Evolutionary conservation across 2,113 vertebrate species (phyloP).

Genomic region (Microtus montanus): DNA sequence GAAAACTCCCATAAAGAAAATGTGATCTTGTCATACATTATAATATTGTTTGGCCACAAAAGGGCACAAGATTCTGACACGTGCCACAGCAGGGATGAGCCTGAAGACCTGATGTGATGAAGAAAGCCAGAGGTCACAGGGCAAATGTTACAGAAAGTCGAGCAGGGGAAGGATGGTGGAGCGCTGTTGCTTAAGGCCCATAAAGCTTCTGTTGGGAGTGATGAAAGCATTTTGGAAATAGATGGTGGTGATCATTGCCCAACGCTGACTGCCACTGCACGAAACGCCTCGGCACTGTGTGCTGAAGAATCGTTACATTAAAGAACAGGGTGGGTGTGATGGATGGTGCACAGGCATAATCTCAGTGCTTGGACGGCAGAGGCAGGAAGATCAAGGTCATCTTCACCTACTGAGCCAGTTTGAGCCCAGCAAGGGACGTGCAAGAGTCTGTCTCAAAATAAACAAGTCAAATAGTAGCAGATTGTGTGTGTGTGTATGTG

Average conservation of each 20-base stretch:
- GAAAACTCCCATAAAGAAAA: background rate
- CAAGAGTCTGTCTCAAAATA: background rate
- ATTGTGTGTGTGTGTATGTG: background rate
- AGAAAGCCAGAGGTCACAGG: background rate
- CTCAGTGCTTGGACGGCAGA: no score
- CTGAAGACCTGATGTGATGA: background rate
- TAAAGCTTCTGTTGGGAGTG: constrained; percentile 8
- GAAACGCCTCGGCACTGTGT: no score
- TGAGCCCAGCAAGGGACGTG: background rate
- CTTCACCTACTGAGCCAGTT: background rate
- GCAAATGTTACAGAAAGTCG: background rate
- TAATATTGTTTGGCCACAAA: background rate
- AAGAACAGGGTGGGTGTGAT: background rate
- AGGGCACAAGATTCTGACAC: background rate
- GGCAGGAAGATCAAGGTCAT: no score
- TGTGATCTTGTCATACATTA: background rate
- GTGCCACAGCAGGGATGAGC: background rate
- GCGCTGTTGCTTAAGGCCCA: background rate
- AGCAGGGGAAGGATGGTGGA: background rate
- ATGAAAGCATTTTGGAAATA: constrained; percentile 1
- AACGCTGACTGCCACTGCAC: background rate
- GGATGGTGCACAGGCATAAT: background rate
- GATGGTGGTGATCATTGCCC: background rate
- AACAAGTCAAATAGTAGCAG: background rate
- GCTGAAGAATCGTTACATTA: background rate